Conservation (phyloP, 2,797 vertebrate species). For the Platalea minor region DNA sequence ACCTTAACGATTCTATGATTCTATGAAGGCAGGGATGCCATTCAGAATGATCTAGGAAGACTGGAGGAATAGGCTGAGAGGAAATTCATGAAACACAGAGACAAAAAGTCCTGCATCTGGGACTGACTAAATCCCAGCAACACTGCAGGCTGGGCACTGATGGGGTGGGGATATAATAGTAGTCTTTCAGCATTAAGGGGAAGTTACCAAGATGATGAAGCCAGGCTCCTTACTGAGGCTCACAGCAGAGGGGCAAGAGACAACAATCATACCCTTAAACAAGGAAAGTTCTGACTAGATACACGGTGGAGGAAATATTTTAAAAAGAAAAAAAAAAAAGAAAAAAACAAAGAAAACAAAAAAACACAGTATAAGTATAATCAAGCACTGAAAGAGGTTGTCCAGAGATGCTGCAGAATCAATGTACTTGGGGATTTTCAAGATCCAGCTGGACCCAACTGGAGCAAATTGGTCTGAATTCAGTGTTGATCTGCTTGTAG, state of each 20-base stretch:
- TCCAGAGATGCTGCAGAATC: background rate
- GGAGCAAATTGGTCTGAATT: background rate
- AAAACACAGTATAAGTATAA: background rate
- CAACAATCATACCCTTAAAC: background rate
- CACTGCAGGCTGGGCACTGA: background rate
- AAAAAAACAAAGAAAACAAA: background rate
- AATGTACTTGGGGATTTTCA: background rate
- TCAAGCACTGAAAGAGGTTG: background rate
- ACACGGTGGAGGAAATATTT: background rate
- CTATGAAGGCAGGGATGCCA: background rate
- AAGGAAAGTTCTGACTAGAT: background rate
- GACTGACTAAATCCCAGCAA: background rate
- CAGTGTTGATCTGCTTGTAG: background rate
- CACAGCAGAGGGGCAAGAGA: background rate
- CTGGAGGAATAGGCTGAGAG: background rate
- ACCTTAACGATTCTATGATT: too few relatives aligned
- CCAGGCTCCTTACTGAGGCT: background rate
- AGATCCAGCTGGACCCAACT: background rate
- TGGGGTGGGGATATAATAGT: fast-evolving
- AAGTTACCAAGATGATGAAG: background rate
- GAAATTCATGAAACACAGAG: background rate
- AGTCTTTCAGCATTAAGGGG: background rate
- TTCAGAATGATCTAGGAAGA: background rate
- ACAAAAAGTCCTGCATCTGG: background rate
- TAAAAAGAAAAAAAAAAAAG: too few relatives aligned